Evolutionary conservation across 2,888 invertebrate species (phyloP).

Genomic region (Stramonita haemastoma): DNA sequence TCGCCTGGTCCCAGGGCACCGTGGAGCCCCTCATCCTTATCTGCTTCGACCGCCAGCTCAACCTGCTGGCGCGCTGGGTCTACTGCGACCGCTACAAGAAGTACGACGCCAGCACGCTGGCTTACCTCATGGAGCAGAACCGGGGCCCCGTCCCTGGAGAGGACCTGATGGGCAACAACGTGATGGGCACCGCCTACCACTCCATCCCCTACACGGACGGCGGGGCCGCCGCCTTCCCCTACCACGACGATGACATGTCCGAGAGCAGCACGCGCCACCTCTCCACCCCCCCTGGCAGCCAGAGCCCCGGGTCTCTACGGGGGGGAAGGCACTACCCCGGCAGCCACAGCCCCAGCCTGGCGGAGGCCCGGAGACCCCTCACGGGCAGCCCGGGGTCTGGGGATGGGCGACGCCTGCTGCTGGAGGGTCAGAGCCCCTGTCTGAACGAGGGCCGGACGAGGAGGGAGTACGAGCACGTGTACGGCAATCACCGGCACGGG

Average conservation of each 20-base stretch:
- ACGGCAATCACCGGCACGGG: conserved; percentile 27
- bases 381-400: background rate
- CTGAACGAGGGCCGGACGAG: background rate
- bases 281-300: background rate
- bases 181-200: conserved; percentile 14
- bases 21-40: conserved; percentile 75
- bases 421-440: background rate
- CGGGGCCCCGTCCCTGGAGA: conserved; percentile 14
- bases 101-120: conserved; percentile 59
- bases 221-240: conserved; percentile 6
- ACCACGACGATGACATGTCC: background rate
- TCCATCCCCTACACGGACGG: conserved; percentile 27
- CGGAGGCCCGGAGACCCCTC: background rate
- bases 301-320: too few species aligned
- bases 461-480: conserved; percentile 1
- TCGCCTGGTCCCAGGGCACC: conserved; percentile 76
- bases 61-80: conserved; percentile 66
- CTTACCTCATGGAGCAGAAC: conserved; percentile 59
- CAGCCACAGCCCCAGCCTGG: background rate
- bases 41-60: conserved; percentile 75
- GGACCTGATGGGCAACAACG: background rate
- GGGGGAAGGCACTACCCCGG: background rate
- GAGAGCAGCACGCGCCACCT: conserved; percentile 20
- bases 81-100: conserved; percentile 65
- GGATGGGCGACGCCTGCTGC: background rate